A percentile compares a stretch with the other conserved stretches of the same genome.
These are phyloP conservation scores for Phortica variegata DNA, from an alignment of 1,140 invertebrate species.

Conservation along the genomic window DNA sequence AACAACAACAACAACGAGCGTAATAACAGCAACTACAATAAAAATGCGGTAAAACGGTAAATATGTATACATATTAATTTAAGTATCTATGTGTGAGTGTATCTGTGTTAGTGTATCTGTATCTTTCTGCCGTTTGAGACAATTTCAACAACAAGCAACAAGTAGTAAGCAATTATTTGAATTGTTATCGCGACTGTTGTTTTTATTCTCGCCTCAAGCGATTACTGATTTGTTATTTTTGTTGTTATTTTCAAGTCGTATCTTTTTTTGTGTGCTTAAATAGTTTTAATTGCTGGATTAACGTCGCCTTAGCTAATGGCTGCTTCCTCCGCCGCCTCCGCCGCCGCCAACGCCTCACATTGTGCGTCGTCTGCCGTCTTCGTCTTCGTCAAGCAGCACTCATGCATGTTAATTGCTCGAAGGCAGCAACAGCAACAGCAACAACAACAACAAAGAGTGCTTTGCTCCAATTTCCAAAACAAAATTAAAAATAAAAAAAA, in stretches of 20 bases:
- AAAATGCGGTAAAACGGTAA: slow-evolving; percentile 48
- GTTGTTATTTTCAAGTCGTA: no score
- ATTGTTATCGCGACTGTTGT: no score
- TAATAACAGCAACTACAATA: slow-evolving; percentile 41
- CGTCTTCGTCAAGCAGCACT: not conserved
- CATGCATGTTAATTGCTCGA: not conserved
- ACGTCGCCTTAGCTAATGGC: slow-evolving; percentile 49
- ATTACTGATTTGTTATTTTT: no score
- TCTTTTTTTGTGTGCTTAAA: not conserved
- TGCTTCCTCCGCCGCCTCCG: slow-evolving; percentile 13
- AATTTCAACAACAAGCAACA: no score
- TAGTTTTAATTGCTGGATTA: slow-evolving; percentile 36
- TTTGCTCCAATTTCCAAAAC: slow-evolving; percentile 2
- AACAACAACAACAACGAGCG: slow-evolving; percentile 9
- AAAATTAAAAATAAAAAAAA: no score
- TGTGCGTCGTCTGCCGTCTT: slow-evolving; percentile 9
- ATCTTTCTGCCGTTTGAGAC: not conserved
- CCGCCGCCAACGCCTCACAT: slow-evolving; percentile 39
- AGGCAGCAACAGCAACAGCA: not conserved
- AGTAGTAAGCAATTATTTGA: no score
- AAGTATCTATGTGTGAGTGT: no score
- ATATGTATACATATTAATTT: no score
- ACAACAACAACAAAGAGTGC: not conserved
- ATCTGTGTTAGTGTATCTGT: no score
- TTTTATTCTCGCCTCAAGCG: no score